These are phyloP conservation scores for Leucophora obtusa DNA, from an alignment of 2,888 invertebrate genomes.

Conservation along the genomic window DNA sequence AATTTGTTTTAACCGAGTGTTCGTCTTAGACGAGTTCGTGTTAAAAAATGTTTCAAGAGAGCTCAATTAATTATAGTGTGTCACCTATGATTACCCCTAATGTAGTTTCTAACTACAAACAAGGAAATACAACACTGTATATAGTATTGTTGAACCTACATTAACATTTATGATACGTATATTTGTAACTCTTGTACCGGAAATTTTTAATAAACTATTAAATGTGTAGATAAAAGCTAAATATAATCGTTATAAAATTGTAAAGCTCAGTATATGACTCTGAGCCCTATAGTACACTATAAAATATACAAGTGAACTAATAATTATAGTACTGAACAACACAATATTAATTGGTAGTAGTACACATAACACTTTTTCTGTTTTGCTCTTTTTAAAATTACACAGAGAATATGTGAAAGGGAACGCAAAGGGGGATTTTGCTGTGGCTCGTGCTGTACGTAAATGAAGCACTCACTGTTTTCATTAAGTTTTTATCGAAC, in stretches of 20 bases:
- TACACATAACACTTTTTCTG: conserved; percentile 42
- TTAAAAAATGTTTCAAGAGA: no score
- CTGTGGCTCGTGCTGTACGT: not conserved
- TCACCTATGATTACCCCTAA: no score
- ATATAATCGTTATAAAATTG: conserved; percentile 41
- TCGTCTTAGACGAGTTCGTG: no score
- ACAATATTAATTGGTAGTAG: conserved; percentile 58
- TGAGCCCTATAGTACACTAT: not conserved
- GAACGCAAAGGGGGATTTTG: not conserved
- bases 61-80: no score
- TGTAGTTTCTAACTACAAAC: not conserved
- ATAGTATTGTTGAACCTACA: not conserved
- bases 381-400: not conserved
- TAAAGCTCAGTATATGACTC: not conserved
- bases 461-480: not conserved
- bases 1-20: no score
- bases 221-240: conserved; percentile 49
- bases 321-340: conserved; percentile 54
- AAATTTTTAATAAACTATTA: conserved; percentile 62
- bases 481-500: not conserved
- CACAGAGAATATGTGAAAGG: not conserved
- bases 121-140: not conserved
- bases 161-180: not conserved
- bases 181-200: conserved; percentile 53
- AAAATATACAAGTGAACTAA: conserved; percentile 8